Conservation (phyloP, 2,113 vertebrate genomes). For the Channa argus region DNA sequence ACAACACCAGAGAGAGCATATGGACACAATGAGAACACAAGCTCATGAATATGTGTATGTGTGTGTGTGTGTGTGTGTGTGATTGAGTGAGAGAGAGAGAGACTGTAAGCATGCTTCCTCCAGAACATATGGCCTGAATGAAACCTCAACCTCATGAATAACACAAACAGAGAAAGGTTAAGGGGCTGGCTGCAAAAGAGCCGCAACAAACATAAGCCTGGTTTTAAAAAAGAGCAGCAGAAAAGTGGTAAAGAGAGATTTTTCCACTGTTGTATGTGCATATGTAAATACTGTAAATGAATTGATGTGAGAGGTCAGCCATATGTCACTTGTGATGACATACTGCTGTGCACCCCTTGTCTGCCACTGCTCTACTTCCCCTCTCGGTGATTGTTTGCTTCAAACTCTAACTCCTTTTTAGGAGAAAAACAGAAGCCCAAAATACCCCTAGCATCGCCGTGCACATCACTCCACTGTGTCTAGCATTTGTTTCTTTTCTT, state of each 20-base stretch:
- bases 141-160: slow-evolving; percentile 70
- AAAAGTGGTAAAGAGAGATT: neutral
- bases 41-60: slow-evolving; percentile 79
- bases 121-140: slow-evolving; percentile 79
- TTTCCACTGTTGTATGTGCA: neutral
- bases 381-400: slow-evolving; percentile 44
- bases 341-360: neutral
- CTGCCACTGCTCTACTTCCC: slow-evolving; percentile 20
- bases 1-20: slow-evolving; percentile 86
- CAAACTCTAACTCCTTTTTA: slow-evolving; percentile 27
- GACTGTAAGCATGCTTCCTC: slow-evolving; percentile 64
- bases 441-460: slow-evolving; percentile 44
- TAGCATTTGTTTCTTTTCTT: neutral
- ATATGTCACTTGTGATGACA: slow-evolving; percentile 20
- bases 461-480: slow-evolving; percentile 31
- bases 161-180: slow-evolving; percentile 53
- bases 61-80: slow-evolving; percentile 60
- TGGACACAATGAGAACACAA: slow-evolving; percentile 83
- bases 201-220: neutral
- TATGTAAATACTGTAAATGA: neutral
- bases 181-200: slow-evolving; percentile 15
- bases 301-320: slow-evolving; percentile 20
- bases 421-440: slow-evolving; percentile 47
- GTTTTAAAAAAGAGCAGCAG: neutral
- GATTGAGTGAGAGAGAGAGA: slow-evolving; percentile 16